These are phyloP conservation scores for Anabas testudineus DNA, from an alignment of 2,797 vertebrate species.

Conservation along the genomic window DNA sequence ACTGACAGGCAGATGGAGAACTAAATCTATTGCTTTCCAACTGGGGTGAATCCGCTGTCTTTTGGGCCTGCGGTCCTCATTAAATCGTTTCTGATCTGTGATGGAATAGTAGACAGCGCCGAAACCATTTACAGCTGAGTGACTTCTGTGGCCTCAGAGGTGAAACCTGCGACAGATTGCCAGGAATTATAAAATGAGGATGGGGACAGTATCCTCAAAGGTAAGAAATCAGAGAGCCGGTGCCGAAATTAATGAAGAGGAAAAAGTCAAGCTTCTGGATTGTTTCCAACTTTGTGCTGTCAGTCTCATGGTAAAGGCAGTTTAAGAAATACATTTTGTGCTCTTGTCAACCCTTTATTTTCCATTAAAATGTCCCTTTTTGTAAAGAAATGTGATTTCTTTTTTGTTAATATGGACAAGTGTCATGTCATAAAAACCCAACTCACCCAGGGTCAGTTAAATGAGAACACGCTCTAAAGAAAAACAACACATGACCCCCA, in stretches of 20 bases:
- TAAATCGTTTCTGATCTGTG: conserved; percentile 14
- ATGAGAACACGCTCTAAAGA: background rate
- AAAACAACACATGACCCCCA: too few relatives aligned
- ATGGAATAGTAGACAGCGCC: conserved; percentile 16
- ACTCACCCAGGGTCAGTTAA: background rate
- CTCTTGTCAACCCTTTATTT: background rate
- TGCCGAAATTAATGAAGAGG: conserved; percentile 2
- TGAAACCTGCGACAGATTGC: conserved; percentile 4
- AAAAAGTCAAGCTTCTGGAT: background rate
- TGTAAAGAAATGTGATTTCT: background rate
- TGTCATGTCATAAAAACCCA: background rate
- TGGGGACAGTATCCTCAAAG: background rate
- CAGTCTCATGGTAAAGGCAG: background rate
- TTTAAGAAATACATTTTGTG: background rate
- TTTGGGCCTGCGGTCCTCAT: background rate
- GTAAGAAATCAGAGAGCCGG: conserved; percentile 4
- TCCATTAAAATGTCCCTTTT: background rate
- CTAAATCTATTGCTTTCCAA: background rate
- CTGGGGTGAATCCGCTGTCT: conserved; percentile 2
- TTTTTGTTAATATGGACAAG: background rate
- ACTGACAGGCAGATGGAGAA: background rate
- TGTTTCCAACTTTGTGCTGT: background rate
- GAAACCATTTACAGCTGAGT: conserved; percentile 12
- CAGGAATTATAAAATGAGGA: conserved; percentile 8
- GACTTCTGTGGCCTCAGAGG: conserved; percentile 21